Base-by-base conservation (phyloP, 2,113 vertebrate species). In the Seriola aureovittata region DNA sequence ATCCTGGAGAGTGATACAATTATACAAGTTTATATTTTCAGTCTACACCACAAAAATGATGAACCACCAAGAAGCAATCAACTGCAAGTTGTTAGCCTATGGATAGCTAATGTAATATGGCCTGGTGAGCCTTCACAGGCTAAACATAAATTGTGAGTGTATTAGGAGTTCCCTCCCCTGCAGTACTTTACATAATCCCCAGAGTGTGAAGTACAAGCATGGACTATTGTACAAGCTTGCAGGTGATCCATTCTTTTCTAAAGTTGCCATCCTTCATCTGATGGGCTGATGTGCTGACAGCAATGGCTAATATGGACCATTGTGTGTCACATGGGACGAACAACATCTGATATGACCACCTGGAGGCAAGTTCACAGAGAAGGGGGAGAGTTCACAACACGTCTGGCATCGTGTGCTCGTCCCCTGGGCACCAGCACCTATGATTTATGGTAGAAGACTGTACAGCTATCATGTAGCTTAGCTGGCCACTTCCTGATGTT, bases 331-430 rank as follows among this genome's bases (percentile, higher is more conserved):
- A 63, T 59, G 42, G 82, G 90, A 85, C 75, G 11, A 75, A 69
- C 81, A 82, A 75, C 90, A 95, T 84, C 84, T 88, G 93, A 95
- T 94, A 92, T 72, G 63, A 74, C 83, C 78, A 91, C 93, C 94
- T 83, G 73, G 73, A 74, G 93, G 86, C 76, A 70, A 76, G 87
- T 88, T 85, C 86, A 89, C 54, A 64, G 82, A 73, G 80, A 71
- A 19, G 59, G 54, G 52, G 64, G 54, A 78, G 66, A 86, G 83
- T 90, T 90, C 90, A 90, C 17, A n/a, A 14, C 83, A 64, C 80
- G 85, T 78, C 73, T 81, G 69, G 60, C 73, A 90, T 91, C 91
- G 89, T 89, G 72, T 71, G 71, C 44, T 60, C 54, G 4, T 85
- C 91, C 87, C 78, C 59, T 71, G 38, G 40, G 84, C 52, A 36